Evolutionary conservation across 1,140 invertebrate genomes (phyloP).

Genomic region (Varroa destructor): DNA sequence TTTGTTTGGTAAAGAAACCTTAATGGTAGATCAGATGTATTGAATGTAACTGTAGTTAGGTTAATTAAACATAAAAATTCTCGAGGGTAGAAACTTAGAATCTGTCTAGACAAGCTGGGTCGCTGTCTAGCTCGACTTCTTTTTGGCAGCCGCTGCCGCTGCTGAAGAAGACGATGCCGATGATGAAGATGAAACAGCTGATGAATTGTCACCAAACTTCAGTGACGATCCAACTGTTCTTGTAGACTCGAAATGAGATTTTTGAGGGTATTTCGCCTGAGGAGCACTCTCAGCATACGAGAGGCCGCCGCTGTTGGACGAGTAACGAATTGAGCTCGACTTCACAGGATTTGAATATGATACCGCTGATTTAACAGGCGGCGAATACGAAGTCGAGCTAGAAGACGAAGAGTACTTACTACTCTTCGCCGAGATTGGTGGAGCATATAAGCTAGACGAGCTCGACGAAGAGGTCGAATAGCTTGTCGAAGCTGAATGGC

Average conservation of each 20-base stretch:
- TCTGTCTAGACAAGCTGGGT: neutral
- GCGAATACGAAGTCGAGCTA: neutral
- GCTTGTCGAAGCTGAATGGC: neutral
- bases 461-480: constrained; percentile 24
- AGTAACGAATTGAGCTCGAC: constrained; percentile 9
- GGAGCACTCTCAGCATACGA: constrained; percentile 18
- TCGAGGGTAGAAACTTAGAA: neutral
- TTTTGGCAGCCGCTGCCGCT: neutral
- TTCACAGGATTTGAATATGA: constrained; percentile 11
- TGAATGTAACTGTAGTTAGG: too few relatives aligned
- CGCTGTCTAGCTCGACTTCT: constrained; percentile 19
- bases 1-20: too few relatives aligned
- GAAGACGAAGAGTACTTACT: neutral
- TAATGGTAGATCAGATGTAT: too few relatives aligned
- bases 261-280: constrained; percentile 16
- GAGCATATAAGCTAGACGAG: constrained; percentile 14
- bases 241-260: constrained; percentile 15
- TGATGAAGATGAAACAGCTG: neutral
- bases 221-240: constrained; percentile 19
- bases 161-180: neutral
- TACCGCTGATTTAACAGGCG: neutral
- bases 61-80: neutral
- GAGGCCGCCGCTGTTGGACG: constrained; percentile 19
- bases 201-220: constrained; percentile 11
- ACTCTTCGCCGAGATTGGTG: constrained; percentile 9